Conservation (phyloP, 1,140 invertebrate genomes). For the Zaprionus kolodkinae region DNA sequence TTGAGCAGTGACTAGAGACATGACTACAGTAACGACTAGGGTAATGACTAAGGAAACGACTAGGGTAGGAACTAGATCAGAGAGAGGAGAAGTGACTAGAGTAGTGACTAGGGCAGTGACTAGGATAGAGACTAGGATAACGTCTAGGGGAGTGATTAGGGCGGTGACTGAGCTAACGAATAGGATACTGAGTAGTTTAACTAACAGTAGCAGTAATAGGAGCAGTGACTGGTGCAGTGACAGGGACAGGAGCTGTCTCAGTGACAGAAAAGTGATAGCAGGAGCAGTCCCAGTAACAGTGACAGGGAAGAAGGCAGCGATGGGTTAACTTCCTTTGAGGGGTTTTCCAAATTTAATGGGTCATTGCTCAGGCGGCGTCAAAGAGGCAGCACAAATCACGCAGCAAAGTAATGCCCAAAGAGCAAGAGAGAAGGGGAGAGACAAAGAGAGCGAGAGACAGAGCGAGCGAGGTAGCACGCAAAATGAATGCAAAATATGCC, state of each 20-base stretch:
- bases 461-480: conserved; percentile 21
- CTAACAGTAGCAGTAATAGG: too few relatives aligned
- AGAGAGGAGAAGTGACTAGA: too few relatives aligned
- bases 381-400: not conserved
- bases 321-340: not conserved
- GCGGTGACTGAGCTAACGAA: too few relatives aligned
- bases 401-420: conserved; percentile 49
- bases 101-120: too few relatives aligned
- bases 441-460: conserved; percentile 21
- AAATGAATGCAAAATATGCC: conserved; percentile 77
- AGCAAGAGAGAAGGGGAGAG: conserved; percentile 5
- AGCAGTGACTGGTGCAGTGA: too few relatives aligned
- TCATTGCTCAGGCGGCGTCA: conserved; percentile 30
- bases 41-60: too few relatives aligned
- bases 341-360: conserved; percentile 28
- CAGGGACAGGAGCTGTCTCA: not conserved
- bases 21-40: too few relatives aligned
- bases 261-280: not conserved
- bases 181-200: too few relatives aligned
- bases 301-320: not conserved
- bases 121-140: too few relatives aligned
- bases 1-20: too few relatives aligned
- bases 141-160: too few relatives aligned
- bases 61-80: too few relatives aligned
- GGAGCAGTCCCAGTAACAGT: not conserved